phyloP scores from a whole-genome alignment of 2,113 vertebrate genomes.

The Empidonax alnorum region DNA sequence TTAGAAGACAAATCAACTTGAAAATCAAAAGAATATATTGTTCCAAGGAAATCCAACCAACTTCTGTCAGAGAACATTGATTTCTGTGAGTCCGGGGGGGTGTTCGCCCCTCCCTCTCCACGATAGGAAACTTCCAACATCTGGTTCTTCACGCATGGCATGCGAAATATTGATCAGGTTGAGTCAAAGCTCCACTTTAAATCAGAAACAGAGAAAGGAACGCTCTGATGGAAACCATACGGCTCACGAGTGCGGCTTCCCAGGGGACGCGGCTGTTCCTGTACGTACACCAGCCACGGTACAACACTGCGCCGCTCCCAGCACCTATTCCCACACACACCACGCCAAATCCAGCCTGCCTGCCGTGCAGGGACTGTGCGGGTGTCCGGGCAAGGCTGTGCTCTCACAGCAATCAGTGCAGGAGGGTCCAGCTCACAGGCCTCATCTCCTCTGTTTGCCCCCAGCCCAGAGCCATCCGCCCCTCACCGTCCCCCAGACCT shows the following conservation, averaged over 20 bases:
- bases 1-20: conserved; percentile 73
- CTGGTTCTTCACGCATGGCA: conserved; percentile 95
- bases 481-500: neutral
- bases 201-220: conserved; percentile 71
- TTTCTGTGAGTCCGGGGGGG: conserved; percentile 85
- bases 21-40: conserved; percentile 71
- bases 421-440: neutral
- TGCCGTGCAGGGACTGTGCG: rapidly evolving
- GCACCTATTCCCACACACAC: neutral
- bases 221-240: conserved; percentile 74
- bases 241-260: conserved; percentile 67
- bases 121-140: conserved; percentile 94
- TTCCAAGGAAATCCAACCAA: conserved; percentile 74
- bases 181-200: conserved; percentile 84
- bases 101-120: conserved; percentile 64
- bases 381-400: neutral
- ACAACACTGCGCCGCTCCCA: rapidly evolving
- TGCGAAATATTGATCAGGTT: conserved; percentile 92
- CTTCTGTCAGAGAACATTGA: conserved; percentile 84
- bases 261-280: neutral
- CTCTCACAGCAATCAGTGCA: rapidly evolving
- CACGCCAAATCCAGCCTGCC: neutral
- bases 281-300: neutral
- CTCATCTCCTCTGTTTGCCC: rapidly evolving
- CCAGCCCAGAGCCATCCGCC: rapidly evolving